phyloP scores from a whole-genome alignment of 2,113 vertebrate species.

The Taxidea taxus region DNA sequence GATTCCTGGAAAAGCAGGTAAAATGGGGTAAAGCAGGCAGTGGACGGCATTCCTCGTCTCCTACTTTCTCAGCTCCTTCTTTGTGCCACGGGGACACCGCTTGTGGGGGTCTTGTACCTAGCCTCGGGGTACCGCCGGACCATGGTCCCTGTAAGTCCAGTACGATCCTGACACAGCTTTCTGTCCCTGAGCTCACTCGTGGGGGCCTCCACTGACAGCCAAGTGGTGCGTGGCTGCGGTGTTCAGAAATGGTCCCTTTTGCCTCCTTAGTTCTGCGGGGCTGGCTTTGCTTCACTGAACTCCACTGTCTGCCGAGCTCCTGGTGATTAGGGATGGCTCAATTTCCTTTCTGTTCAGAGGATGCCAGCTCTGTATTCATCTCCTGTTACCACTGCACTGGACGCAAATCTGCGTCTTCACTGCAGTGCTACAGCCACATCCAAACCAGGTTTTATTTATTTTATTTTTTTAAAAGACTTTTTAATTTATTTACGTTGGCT shows the following conservation, averaged over 20 bases:
- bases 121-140: fast-evolving
- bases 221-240: fast-evolving
- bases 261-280: neutral
- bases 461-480: neutral
- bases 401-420: neutral
- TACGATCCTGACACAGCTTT: neutral
- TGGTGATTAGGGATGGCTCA: neutral
- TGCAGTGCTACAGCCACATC: neutral
- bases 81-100: fast-evolving
- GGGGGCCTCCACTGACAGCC: fast-evolving
- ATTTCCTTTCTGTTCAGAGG: neutral
- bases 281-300: neutral
- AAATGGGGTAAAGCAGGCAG: neutral
- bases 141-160: too few relatives aligned
- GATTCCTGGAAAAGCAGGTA: too few relatives aligned
- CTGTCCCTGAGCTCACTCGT: neutral
- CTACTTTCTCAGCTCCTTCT: too few relatives aligned
- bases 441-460: neutral
- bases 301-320: neutral
- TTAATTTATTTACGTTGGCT: neutral
- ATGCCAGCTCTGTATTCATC: neutral
- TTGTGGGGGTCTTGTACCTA: too few relatives aligned
- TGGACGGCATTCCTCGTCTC: neutral
- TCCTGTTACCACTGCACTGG: neutral
- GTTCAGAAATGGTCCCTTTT: neutral